A percentile compares a stretch with the other conserved stretches of the same genome.
Conservation (phyloP, 2,113 vertebrate genomes). For the Diadophis punctatus region DNA sequence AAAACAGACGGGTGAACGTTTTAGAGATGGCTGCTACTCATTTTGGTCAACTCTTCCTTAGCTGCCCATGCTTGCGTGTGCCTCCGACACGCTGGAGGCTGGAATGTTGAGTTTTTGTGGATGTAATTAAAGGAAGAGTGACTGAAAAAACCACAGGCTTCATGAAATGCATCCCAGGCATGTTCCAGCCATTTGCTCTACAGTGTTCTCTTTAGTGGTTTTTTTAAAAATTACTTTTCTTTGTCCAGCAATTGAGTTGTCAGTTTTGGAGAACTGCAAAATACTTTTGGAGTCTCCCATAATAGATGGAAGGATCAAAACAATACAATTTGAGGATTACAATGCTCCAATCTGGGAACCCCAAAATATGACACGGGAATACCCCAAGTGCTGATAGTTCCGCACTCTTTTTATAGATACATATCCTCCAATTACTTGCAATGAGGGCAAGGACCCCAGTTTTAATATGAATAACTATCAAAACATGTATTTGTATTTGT, state of each 20-base stretch:
- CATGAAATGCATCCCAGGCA: constrained; percentile 3
- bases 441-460: neutral
- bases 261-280: constrained; percentile 47
- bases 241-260: constrained; percentile 39
- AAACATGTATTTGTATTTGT: too few species aligned
- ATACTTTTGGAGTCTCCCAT: constrained; percentile 16
- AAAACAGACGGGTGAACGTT: neutral
- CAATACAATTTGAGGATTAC: neutral
- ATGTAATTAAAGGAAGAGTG: constrained; percentile 16
- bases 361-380: constrained; percentile 25
- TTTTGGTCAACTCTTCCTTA: neutral
- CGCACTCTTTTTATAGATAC: neutral
- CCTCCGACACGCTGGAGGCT: neutral
- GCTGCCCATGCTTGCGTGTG: neutral
- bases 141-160: neutral
- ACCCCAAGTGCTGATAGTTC: neutral
- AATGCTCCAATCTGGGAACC: constrained; percentile 9
- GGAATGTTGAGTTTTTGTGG: neutral
- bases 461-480: rapidly evolving
- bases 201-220: neutral
- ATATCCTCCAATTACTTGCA: neutral
- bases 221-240: constrained; percentile 17
- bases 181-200: constrained; percentile 13
- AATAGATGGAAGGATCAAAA: neutral
- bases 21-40: neutral